Evolutionary conservation across 2,113 vertebrate genomes (phyloP).

Genomic region (Telmatochromis brachygnathus): DNA sequence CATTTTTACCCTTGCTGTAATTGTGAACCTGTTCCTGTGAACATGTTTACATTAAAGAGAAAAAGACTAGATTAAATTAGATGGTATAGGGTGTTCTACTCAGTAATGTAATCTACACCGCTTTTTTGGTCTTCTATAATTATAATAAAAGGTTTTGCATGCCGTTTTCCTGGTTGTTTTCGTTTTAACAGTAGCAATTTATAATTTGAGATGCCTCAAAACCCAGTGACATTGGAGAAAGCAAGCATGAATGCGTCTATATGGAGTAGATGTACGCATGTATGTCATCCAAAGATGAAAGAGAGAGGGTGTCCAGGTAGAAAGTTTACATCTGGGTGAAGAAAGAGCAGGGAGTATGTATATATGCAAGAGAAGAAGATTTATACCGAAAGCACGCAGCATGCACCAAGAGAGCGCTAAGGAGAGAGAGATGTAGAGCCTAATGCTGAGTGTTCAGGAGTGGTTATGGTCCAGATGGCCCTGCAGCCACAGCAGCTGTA

Average conservation of each 20-base stretch:
- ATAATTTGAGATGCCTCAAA: not conserved
- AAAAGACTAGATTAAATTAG: not conserved
- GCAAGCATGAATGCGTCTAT: not conserved
- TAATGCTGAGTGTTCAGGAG: slow-evolving; percentile 31
- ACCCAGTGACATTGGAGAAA: not conserved
- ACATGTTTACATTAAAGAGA: not conserved
- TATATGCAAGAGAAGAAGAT: not conserved
- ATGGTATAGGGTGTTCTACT: accelerated
- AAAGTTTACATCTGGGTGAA: not conserved
- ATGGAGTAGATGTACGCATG: not conserved
- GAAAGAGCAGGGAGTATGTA: not conserved
- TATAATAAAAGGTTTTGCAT: not conserved
- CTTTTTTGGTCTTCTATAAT: not conserved
- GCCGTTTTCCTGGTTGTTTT: not conserved
- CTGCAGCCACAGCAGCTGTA: slow-evolving; percentile 53
- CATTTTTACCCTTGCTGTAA: not conserved
- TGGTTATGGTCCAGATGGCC: slow-evolving; percentile 55
- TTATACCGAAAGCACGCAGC: not conserved
- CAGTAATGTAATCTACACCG: not conserved
- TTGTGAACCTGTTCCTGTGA: not conserved
- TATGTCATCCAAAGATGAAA: not conserved
- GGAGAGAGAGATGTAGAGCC: not conserved
- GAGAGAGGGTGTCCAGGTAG: not conserved
- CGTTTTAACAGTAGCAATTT: not conserved
- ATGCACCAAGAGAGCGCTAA: not conserved